A percentile compares a stretch with the other conserved stretches of the same genome.
phyloP scores from a whole-genome alignment of 2,113 vertebrate genomes.

The Sturnira hondurensis region DNA sequence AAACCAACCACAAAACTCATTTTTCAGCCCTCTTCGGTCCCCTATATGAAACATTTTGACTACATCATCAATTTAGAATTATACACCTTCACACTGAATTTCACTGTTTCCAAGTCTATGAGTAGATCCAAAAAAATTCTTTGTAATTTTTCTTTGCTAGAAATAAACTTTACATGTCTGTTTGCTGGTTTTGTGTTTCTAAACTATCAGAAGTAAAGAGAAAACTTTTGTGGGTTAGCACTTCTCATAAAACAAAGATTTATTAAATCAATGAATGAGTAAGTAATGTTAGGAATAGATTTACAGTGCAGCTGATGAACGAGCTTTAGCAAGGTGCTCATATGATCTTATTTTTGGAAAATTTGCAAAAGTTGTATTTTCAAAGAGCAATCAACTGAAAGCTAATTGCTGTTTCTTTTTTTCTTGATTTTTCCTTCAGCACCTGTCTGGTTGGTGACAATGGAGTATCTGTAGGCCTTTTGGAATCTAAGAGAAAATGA shows the following conservation, averaged over 20 bases:
- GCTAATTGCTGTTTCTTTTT: not conserved
- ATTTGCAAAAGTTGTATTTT: not conserved
- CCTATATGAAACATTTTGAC: constrained; percentile 60
- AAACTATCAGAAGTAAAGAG: not conserved
- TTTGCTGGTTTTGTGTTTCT: not conserved
- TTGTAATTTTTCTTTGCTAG: not conserved
- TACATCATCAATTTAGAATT: constrained; percentile 66
- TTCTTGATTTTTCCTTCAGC: not conserved
- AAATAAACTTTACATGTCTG: not conserved
- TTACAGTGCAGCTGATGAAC: not conserved
- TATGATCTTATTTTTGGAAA: not conserved
- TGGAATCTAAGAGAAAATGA: not conserved
- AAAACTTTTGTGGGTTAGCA: not conserved
- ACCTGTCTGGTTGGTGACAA: not conserved
- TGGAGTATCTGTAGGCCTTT: not conserved
- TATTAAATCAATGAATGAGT: not conserved
- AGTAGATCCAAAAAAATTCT: constrained; percentile 35
- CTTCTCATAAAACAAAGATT: not conserved
- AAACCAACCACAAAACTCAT: constrained; percentile 69
- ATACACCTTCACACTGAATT: constrained; percentile 50
- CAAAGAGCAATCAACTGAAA: not conserved
- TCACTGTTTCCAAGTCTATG: constrained; percentile 42
- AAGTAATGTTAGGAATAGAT: not conserved
- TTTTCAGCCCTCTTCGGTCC: constrained; percentile 54
- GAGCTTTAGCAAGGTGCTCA: not conserved